Base-by-base conservation (phyloP, 2,113 vertebrate species). In the Choloepus hoffmanni region DNA sequence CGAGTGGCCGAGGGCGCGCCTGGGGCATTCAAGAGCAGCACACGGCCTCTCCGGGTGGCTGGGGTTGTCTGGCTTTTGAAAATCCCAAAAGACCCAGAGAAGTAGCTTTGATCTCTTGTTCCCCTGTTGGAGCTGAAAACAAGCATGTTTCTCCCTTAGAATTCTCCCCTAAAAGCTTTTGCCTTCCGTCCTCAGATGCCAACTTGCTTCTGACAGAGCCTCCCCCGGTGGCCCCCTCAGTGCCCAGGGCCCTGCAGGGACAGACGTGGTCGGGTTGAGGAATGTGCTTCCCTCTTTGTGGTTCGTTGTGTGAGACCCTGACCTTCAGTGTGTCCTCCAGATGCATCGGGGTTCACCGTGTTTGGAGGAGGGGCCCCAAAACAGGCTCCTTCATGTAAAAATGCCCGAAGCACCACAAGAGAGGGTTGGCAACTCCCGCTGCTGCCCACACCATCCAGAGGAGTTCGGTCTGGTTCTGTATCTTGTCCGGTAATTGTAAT, bases 21-120 rank as follows among this genome's bases (percentile, higher is more conserved):
- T 45, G 43, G 43, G 43, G 43, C 43, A 45, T 95, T 23, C 94
- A 96, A 97, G 95, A 97, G 95, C 8, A 36, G 43, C 85, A 53
- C 73, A 86, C 43, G 43, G 43, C 43, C 43, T 40, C 45, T 53
- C 50, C 78, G 67, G 63, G 93, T 65, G 90, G 92, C 88, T 97
- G 92, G 43, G 53, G 58, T 58, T 84, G 43, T 53, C 50, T 93
- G 78, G 58, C 48, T 95, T 89, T 68, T 72, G 76, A 74, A 95
- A 88, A 89, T 28, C 63, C 65, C 30, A 21, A n/a, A 50, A 86
- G 62, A 77, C 43, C 30, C 82, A 50, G 68, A 68, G 9, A n/a
- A 1, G 28, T 14, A n/a, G 21, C 3, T 2, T 18, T 43, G 30
- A 2, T 18, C 28, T 12, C 55, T 3, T 12, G 18, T 53, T 30